Evolutionary conservation across 2,888 invertebrate genomes (phyloP), one percentile per base, ranked within the genome.

Genomic region (Oxystoma pomonae): DNA sequence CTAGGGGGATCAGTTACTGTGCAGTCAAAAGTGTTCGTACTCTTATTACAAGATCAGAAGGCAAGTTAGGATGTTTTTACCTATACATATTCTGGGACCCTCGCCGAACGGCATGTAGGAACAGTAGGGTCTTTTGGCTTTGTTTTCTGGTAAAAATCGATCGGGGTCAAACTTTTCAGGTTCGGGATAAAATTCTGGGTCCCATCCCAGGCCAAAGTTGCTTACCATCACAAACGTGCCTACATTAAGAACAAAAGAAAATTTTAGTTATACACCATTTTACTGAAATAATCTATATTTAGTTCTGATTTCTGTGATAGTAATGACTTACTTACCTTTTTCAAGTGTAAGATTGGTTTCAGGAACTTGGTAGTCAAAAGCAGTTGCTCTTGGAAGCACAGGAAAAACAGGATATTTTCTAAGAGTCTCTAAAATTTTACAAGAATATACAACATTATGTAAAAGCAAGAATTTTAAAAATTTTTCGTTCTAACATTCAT

Each of bases 101-200:
- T 84, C 85, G 1, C 85, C 85, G 72, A 85, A 85, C 0, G 85
- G 70, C 59, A 69, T 2, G 35, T 63, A 68, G 12, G 68, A 59
- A 53, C 63, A 61, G 18, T 64, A 63, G 9, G 65, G 68, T 21
- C 69, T 60, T 21, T 63, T 65, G 0, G 59, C 78, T 66, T 84
- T 85, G 21, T 83, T 82, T 63, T 83, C 83, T 3, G 80, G 76
- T 0, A 81, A 74, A 75, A 87, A 88, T 66, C 88, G 80, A 20
- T 87, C 85, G 0, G 88, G 88, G 59, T 84, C 82, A 65, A 88
- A 88, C 35, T 80, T 80, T 1, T 85, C 81, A 0, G 89, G 89
- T 9, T 89, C 81, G 0, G 85, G 84, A 62, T 72, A 75, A 63
- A 72, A 71, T 60, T 73, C 72, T 7, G 72, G 70, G 67, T 75